phyloP scores from a whole-genome alignment of 2,888 invertebrate species.

The Lamproptera curius region DNA sequence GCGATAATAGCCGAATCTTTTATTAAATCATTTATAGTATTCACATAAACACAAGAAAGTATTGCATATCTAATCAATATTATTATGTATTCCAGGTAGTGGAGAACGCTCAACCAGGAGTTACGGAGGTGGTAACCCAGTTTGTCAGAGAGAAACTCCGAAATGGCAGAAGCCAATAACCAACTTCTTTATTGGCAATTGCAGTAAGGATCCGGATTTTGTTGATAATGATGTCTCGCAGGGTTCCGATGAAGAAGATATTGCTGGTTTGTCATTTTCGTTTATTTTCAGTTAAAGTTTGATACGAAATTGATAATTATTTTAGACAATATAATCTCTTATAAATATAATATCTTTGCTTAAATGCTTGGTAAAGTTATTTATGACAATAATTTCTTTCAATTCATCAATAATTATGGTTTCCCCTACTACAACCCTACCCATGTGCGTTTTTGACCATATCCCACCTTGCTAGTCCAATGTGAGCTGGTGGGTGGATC shows the following conservation, averaged over 20 bases:
- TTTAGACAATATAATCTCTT: too few relatives aligned
- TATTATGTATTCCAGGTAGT: constrained; percentile 30
- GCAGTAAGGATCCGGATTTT: constrained; percentile 19
- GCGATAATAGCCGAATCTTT: not conserved
- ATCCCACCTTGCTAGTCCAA: too few relatives aligned
- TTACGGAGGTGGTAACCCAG: constrained; percentile 65
- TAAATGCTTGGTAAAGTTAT: not conserved
- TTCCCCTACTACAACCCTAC: too few relatives aligned
- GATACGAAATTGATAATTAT: too few relatives aligned
- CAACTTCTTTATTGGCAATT: constrained; percentile 59
- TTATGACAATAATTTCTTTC: not conserved
- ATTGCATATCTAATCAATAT: not conserved
- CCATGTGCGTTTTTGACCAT: too few relatives aligned
- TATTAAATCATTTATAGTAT: not conserved
- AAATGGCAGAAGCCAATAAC: constrained; percentile 78
- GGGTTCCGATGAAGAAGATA: not conserved
- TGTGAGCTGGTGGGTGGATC: too few relatives aligned
- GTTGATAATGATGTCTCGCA: not conserved
- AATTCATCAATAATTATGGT: too few relatives aligned
- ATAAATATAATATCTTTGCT: not conserved
- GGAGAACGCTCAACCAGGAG: constrained; percentile 33
- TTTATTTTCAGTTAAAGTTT: too few relatives aligned
- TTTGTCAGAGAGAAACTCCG: constrained; percentile 75
- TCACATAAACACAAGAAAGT: too few relatives aligned
- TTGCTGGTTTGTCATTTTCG: not conserved